Evolutionary conservation across 2,797 vertebrate genomes (phyloP), one percentile per base, ranked within the genome.

Genomic region (Toxotes lorentzi): DNA sequence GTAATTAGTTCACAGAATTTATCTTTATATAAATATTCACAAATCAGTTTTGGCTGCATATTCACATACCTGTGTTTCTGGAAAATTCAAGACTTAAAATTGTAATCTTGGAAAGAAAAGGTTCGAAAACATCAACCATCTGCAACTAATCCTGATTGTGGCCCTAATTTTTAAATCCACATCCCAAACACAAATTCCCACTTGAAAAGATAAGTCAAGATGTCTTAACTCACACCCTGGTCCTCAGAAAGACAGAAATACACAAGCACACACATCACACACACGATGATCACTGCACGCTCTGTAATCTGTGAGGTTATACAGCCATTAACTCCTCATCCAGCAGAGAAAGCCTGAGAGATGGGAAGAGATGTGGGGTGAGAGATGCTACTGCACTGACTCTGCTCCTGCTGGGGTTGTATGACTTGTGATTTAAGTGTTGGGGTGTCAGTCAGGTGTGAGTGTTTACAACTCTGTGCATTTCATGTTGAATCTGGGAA

Each of bases 311-410:
- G 38, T 43, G 48, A 41, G 38, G 59, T 47, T 48, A 48, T 7
- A 53, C 70, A 78, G 23, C 54, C 53, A 82, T 69, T 70, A 50
- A 17, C 38, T 72, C 24, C 34, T 17, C 38, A 54, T 62, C 9
- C 7, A 76, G 14, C 30, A 23, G 27, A 54, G 30, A 58, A 23
- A 53, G 23, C 24, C 23, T 40, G 17, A 57, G 40, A 57, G 12
- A 53, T 40, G 38, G 32, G 38, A 9, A 57, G 40, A 57, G 17
- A 53, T 40, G 38, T 35, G 27, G 38, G n/a, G 9, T 50, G 24
- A 65, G 61, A 58, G 54, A 47, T 61, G 23, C 34, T 54, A 40
- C n/a, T 40, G 70, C 19, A 50, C 19, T 14, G 50, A 50, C 24
- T 41, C 30, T 30, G 57, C 50, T 57, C 45, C 34, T 61, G 47